Percentiles rank a stretch among this genome's conserved stretches.
phyloP scores from a whole-genome alignment of 2,888 invertebrate genomes.

The Pantelozetes paolii region DNA sequence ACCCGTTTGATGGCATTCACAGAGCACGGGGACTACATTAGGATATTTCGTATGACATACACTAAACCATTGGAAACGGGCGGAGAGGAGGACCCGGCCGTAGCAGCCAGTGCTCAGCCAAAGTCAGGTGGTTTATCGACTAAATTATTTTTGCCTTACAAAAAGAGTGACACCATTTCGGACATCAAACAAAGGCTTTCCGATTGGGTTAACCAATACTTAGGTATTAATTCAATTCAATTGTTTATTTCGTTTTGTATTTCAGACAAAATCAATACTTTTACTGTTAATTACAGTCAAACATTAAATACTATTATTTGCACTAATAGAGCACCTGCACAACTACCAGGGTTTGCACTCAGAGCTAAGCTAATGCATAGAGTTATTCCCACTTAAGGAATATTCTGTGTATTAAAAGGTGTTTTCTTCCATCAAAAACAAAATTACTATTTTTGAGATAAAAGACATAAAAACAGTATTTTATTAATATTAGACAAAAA shows the following conservation, averaged over 20 bases:
- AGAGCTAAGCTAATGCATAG: too few species aligned
- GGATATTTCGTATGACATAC: constrained; percentile 42
- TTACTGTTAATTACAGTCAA: too few species aligned
- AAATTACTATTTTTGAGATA: too few species aligned
- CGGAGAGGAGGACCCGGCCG: neutral
- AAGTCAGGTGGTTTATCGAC: constrained; percentile 28
- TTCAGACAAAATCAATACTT: constrained; percentile 7
- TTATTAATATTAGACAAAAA: too few species aligned
- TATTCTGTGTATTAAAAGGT: too few species aligned
- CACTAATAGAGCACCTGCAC: constrained; percentile 13
- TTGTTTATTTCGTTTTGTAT: constrained; percentile 8
- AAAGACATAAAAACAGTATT: too few species aligned
- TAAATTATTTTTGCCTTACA: constrained; percentile 39
- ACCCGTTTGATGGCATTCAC: constrained; percentile 40
- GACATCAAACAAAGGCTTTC: constrained; percentile 39
- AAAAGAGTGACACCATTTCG: constrained; percentile 40
- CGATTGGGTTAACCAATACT: constrained; percentile 40
- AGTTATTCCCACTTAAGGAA: neutral
- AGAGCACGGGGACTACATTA: constrained; percentile 41
- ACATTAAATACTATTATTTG: too few species aligned
- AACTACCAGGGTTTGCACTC: too few species aligned
- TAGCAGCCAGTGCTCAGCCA: neutral
- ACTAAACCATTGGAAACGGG: neutral
- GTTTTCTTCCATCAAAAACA: too few species aligned
- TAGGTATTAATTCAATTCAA: neutral